These are phyloP conservation scores for Pelobates fuscus DNA, from an alignment of 2,113 vertebrate species.

Conservation along the genomic window DNA sequence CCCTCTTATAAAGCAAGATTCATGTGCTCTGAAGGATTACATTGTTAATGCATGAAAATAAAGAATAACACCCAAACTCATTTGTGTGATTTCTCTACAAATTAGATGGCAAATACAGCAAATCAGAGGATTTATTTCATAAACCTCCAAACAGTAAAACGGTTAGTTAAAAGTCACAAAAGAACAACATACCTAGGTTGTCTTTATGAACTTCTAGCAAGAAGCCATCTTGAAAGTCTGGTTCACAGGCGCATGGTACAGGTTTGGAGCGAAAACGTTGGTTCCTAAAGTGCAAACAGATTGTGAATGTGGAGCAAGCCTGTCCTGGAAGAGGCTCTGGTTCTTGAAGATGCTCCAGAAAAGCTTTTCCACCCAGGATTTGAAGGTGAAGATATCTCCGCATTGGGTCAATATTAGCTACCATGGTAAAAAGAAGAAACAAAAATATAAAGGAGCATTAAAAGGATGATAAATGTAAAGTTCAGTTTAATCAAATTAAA, in stretches of 20 bases:
- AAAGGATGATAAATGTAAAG: no score
- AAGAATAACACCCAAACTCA: no score
- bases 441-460: no score
- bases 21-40: no score
- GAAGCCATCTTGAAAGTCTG: constrained; percentile 91
- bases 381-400: constrained; percentile 93
- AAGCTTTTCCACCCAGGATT: constrained; percentile 93
- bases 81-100: no score
- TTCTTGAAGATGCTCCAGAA: constrained; percentile 95
- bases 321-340: constrained; percentile 90
- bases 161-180: no score
- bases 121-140: no score
- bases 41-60: no score
- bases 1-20: no score
- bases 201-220: constrained; percentile 89
- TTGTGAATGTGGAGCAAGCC: constrained; percentile 86
- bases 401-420: constrained; percentile 87
- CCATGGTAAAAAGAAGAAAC: not conserved
- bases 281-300: constrained; percentile 91
- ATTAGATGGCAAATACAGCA: no score
- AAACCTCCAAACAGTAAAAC: no score
- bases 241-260: constrained; percentile 92
- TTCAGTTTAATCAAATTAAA: no score
- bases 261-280: constrained; percentile 95
- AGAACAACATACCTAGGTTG: constrained; percentile 73